phyloP scores from a whole-genome alignment of 2,888 invertebrate genomes.

The Epistrophella euchroma region DNA sequence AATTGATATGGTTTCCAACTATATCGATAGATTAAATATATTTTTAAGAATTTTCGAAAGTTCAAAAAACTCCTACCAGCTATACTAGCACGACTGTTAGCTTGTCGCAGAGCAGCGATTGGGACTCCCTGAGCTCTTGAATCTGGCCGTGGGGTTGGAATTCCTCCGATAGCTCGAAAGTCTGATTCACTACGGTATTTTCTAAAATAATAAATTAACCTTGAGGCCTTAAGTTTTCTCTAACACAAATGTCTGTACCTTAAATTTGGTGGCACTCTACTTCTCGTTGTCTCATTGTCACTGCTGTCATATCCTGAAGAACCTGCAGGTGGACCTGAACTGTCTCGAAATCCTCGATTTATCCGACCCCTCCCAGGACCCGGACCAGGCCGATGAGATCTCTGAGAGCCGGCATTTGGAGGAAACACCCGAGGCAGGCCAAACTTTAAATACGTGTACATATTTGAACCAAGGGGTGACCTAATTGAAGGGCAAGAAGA shows the following conservation, averaged over 20 bases:
- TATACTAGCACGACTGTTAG: constrained; percentile 87
- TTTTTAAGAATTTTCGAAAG: not conserved
- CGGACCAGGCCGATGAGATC: constrained; percentile 85
- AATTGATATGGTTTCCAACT: constrained; percentile 81
- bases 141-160: constrained; percentile 82
- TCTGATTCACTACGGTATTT: constrained; percentile 95
- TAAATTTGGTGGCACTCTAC: constrained; percentile 84
- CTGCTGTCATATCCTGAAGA: constrained; percentile 97
- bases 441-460: constrained; percentile 97
- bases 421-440: constrained; percentile 96
- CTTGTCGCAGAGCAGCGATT: constrained; percentile 88
- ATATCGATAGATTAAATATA: constrained; percentile 32
- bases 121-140: constrained; percentile 85
- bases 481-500: constrained; percentile 83
- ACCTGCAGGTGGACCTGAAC: constrained; percentile 85
- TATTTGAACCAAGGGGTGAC: constrained; percentile 94
- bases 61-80: constrained; percentile 78
- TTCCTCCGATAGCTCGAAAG: constrained; percentile 86
- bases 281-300: constrained; percentile 89
- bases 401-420: constrained; percentile 90
- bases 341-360: constrained; percentile 86
- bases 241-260: constrained; percentile 77
- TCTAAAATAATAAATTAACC: constrained; percentile 79
- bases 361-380: constrained; percentile 85
- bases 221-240: not conserved